Conservation (phyloP, 2,113 vertebrate genomes). For the Diglossa brunneiventris region DNA sequence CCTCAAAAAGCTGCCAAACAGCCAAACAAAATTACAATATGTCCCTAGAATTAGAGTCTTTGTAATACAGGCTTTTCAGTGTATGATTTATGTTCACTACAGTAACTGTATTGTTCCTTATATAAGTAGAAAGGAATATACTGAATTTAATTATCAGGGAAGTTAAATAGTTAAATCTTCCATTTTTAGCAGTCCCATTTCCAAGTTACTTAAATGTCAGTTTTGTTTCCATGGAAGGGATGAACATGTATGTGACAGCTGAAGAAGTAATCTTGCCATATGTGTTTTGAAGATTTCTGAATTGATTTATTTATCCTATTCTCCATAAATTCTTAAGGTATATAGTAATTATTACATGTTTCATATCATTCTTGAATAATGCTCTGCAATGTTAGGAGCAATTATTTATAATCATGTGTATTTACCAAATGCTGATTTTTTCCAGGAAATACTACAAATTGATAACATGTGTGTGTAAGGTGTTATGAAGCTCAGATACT, state of each 20-base stretch:
- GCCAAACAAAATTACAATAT: not conserved
- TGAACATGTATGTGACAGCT: not conserved
- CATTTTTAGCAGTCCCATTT: not conserved
- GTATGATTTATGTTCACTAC: not conserved
- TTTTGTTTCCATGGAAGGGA: not conserved
- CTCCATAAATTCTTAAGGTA: not conserved
- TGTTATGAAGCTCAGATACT: not conserved
- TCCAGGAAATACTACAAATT: not conserved
- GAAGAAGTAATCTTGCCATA: not conserved
- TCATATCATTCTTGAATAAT: not conserved
- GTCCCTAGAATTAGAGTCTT: not conserved
- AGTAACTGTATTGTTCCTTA: not conserved
- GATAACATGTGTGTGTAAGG: not conserved
- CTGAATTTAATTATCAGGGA: not conserved
- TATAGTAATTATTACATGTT: not conserved
- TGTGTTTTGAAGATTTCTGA: not conserved
- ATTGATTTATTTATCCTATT: not conserved
- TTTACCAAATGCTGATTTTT: not conserved
- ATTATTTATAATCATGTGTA: not conserved
- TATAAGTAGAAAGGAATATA: not conserved
- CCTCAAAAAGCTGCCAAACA: not conserved
- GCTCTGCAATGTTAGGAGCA: not conserved
- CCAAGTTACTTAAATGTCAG: not conserved
- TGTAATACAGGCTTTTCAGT: not conserved
- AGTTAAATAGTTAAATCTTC: not conserved